A percentile compares a stretch with the other conserved stretches of the same genome.
phyloP scores from a whole-genome alignment of 2,888 invertebrate species.

The Phragmatobia fuliginosa region DNA sequence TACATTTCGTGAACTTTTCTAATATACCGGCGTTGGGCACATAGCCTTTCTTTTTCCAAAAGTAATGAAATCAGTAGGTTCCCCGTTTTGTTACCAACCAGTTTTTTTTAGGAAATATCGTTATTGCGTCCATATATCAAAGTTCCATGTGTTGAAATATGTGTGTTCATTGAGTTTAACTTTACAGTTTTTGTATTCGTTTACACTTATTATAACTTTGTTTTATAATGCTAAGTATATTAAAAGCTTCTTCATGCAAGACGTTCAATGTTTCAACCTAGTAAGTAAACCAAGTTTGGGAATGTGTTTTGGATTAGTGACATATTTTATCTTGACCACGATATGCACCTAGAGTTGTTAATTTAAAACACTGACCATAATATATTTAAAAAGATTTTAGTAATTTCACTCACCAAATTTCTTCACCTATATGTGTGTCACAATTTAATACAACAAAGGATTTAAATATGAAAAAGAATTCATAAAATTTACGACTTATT shows the following conservation, averaged over 20 bases:
- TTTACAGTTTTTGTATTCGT: not conserved
- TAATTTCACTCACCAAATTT: not conserved
- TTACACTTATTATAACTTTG: not conserved
- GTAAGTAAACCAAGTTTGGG: not conserved
- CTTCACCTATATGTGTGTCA: too few species aligned
- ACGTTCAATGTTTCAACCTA: too few species aligned
- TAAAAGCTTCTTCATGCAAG: not conserved
- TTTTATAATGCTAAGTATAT: not conserved
- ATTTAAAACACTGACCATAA: too few species aligned
- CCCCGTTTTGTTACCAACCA: constrained; percentile 29
- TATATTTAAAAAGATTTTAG: not conserved
- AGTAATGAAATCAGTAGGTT: constrained; percentile 48
- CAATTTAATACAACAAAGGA: too few species aligned
- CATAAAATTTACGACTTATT: too few species aligned
- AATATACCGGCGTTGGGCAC: constrained; percentile 39
- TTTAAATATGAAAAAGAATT: too few species aligned
- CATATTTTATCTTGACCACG: too few species aligned
- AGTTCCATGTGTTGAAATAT: constrained; percentile 34
- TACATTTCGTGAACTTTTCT: constrained; percentile 49
- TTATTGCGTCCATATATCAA: constrained; percentile 51
- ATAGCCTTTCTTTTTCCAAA: constrained; percentile 32
- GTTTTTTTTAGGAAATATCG: constrained; percentile 43
- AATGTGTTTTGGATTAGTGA: not conserved
- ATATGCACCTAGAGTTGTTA: too few species aligned
- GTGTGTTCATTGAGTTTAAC: constrained; percentile 24